phyloP scores from a whole-genome alignment of 2,113 vertebrate genomes.

The Callaeas wilsoni region DNA sequence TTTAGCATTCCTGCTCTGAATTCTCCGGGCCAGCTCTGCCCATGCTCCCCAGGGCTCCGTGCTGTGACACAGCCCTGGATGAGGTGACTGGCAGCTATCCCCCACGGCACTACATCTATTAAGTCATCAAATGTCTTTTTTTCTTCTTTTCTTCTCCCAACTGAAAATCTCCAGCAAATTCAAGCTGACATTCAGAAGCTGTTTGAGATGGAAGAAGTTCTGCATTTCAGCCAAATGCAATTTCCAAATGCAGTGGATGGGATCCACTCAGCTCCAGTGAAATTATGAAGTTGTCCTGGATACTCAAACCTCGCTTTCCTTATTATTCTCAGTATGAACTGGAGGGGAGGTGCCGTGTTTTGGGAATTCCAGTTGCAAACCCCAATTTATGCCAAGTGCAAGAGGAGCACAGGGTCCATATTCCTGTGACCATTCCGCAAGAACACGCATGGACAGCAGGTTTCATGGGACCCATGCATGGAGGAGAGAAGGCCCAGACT shows the following conservation, averaged over 20 bases:
- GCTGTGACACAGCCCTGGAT: background rate
- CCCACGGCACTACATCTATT: background rate
- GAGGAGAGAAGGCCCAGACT: background rate
- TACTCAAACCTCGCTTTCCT: background rate
- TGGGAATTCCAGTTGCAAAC: background rate
- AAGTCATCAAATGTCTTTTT: background rate
- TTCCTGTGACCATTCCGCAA: background rate
- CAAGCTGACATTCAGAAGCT: background rate
- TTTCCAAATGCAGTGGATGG: background rate
- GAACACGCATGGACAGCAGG: background rate
- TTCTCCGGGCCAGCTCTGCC: background rate
- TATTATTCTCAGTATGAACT: background rate
- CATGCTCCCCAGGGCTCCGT: rapidly evolving
- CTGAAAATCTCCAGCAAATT: background rate
- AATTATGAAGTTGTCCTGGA: background rate
- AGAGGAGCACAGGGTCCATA: background rate
- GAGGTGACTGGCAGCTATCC: background rate
- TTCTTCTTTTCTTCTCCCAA: no score
- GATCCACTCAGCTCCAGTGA: background rate
- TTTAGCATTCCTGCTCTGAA: background rate
- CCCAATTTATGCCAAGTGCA: background rate
- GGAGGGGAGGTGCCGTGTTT: background rate
- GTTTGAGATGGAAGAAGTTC: background rate
- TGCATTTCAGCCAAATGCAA: background rate
- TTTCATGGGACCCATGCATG: background rate